A percentile compares a stretch with the other conserved stretches of the same genome.
Evolutionary conservation across 2,888 invertebrate genomes (phyloP).

Genomic region (Lepidochitona cinerea): DNA sequence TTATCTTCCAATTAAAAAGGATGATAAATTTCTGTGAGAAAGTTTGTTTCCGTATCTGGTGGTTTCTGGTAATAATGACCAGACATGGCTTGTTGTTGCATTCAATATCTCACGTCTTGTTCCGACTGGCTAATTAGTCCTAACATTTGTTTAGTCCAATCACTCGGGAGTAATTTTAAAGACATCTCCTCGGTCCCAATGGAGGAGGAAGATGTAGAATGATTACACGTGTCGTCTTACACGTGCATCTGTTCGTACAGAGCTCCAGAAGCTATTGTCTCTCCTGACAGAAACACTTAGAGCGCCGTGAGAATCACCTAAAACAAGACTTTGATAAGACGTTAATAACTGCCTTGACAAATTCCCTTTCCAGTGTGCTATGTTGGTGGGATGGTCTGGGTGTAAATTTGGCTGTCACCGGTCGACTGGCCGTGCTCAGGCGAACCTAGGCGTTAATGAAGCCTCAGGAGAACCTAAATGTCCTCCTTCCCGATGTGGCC

Average conservation of each 20-base stretch:
- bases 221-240: slow-evolving; percentile 2
- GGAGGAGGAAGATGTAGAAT: neutral
- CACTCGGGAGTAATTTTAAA: neutral
- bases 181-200: neutral
- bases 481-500: neutral
- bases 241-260: neutral
- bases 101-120: too few species aligned
- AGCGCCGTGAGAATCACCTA: neutral
- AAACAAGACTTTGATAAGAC: slow-evolving; percentile 1
- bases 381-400: neutral
- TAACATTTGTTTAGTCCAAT: neutral
- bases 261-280: neutral
- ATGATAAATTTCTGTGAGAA: too few species aligned
- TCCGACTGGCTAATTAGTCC: neutral
- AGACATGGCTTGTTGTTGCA: too few species aligned
- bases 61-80: too few species aligned
- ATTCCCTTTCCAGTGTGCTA: neutral
- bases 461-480: neutral
- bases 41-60: too few species aligned
- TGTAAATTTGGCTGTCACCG: neutral
- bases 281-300: neutral
- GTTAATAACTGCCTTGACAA: slow-evolving; percentile 1
- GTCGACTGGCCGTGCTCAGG: neutral
- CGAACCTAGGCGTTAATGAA: slow-evolving; percentile 3
- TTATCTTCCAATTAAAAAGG: too few species aligned